Conservation (phyloP, 2,888 invertebrate genomes). For the Clistopyga incitator region DNA sequence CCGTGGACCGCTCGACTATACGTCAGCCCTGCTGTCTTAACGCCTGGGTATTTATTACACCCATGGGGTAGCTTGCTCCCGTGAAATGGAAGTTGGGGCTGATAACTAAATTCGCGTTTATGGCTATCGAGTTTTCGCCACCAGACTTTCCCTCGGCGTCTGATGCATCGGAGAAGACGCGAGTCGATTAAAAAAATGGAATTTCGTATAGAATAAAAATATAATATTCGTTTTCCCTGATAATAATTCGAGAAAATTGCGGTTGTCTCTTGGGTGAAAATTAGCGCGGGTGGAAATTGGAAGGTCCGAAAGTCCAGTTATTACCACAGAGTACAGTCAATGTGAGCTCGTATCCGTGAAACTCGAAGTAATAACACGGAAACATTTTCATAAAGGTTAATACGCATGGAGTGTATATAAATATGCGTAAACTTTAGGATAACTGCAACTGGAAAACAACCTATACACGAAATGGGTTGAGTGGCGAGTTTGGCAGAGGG, state of each 20-base stretch:
- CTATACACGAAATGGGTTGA: slow-evolving; percentile 36
- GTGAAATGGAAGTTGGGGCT: slow-evolving; percentile 59
- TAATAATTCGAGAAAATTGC: slow-evolving; percentile 36
- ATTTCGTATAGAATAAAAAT: background rate
- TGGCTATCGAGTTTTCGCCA: slow-evolving; percentile 68
- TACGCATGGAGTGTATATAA: slow-evolving; percentile 23
- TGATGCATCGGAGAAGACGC: slow-evolving; percentile 6
- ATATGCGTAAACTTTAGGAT: slow-evolving; percentile 31
- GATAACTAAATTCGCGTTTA: slow-evolving; percentile 81
- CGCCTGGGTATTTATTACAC: slow-evolving; percentile 80
- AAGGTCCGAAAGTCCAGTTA: slow-evolving; percentile 33
- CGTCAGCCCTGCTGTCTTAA: slow-evolving; percentile 66
- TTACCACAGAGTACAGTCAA: slow-evolving; percentile 28
- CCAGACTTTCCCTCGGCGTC: slow-evolving; percentile 10
- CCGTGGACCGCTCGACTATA: slow-evolving; percentile 12
- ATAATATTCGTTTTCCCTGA: background rate
- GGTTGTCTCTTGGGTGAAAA: slow-evolving; percentile 29
- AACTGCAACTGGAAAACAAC: slow-evolving; percentile 39
- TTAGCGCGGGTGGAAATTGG: slow-evolving; percentile 39
- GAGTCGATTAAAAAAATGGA: slow-evolving; percentile 2
- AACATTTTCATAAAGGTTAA: slow-evolving; percentile 65
- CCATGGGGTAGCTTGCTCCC: slow-evolving; percentile 71
- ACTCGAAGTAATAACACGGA: slow-evolving; percentile 59
- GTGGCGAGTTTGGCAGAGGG: slow-evolving; percentile 63
- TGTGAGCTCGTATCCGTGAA: slow-evolving; percentile 26